These are phyloP conservation scores for Tursiops truncatus DNA, from an alignment of 2,113 vertebrate genomes.

Conservation along the genomic window DNA sequence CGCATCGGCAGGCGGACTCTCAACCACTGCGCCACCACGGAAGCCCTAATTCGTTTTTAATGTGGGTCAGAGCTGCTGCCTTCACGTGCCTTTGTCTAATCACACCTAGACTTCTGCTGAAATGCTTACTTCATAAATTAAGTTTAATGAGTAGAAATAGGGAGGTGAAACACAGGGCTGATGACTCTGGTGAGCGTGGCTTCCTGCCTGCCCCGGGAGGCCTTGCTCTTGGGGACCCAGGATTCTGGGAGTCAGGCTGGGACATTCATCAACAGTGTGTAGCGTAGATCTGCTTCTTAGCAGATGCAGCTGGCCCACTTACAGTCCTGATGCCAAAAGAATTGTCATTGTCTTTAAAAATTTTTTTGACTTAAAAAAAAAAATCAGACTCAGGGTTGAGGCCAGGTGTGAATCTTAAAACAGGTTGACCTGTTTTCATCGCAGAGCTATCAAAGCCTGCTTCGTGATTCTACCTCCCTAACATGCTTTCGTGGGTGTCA, in stretches of 20 bases:
- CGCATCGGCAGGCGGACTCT: too few relatives aligned
- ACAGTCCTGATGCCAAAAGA: constrained; percentile 8
- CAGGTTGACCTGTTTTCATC: constrained; percentile 66
- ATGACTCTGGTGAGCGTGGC: neutral
- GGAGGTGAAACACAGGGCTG: constrained; percentile 54
- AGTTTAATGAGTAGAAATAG: constrained; percentile 71
- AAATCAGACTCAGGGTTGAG: neutral
- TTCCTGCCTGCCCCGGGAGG: neutral
- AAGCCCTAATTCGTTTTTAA: constrained; percentile 51
- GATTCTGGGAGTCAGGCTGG: neutral
- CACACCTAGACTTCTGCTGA: constrained; percentile 75
- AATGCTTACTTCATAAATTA: constrained; percentile 63
- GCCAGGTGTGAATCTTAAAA: constrained; percentile 62
- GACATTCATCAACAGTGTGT: neutral
- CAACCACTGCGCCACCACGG: too few relatives aligned
- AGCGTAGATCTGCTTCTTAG: constrained; percentile 37
- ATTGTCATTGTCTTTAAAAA: constrained; percentile 37
- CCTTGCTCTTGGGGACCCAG: neutral
- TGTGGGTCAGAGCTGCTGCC: constrained; percentile 63
- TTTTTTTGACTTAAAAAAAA: neutral
- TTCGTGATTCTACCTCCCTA: constrained; percentile 1
- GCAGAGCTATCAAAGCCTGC: constrained; percentile 62
- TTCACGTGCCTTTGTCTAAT: constrained; percentile 31
- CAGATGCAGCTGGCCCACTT: constrained; percentile 17
- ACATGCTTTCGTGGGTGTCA: constrained; percentile 48